These are phyloP conservation scores for Lysandra coridon DNA, from an alignment of 2,888 invertebrate species.

Conservation along the genomic window DNA sequence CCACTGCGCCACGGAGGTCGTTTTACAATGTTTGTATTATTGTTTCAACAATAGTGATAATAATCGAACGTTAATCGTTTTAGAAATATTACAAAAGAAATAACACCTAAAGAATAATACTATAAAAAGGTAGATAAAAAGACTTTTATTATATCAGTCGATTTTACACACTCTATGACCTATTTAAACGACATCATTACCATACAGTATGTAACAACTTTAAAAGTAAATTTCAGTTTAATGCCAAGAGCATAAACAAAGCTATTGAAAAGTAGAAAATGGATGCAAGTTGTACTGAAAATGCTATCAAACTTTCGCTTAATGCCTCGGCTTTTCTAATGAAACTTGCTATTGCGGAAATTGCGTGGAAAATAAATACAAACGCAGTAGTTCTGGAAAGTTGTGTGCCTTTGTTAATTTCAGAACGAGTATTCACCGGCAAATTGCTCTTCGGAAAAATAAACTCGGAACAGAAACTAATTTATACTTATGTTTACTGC, in stretches of 20 bases:
- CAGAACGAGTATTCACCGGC: constrained; percentile 57
- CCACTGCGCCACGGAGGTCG: too few relatives aligned
- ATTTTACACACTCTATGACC: background rate
- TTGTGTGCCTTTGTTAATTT: constrained; percentile 70
- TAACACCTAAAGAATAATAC: too few relatives aligned
- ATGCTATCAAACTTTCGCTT: constrained; percentile 58
- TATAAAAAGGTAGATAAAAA: background rate
- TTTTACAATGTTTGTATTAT: too few relatives aligned
- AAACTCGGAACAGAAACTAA: constrained; percentile 42
- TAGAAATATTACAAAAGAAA: too few relatives aligned
- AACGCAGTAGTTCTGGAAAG: constrained; percentile 60
- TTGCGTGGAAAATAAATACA: constrained; percentile 68
- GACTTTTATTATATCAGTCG: background rate
- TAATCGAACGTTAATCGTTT: too few relatives aligned
- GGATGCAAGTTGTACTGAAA: constrained; percentile 45
- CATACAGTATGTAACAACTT: background rate
- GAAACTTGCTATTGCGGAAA: constrained; percentile 64
- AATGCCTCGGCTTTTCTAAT: constrained; percentile 55
- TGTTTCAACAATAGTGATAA: too few relatives aligned
- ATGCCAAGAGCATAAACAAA: constrained; percentile 23
- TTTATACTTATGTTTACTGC: constrained; percentile 34
- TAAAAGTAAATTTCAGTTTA: constrained; percentile 16
- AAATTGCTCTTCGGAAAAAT: constrained; percentile 54
- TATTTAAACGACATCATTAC: background rate
- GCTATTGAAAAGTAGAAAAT: constrained; percentile 18